A percentile compares a stretch with the other conserved stretches of the same genome.
Evolutionary conservation across 2,113 vertebrate genomes (phyloP).

Genomic region (Hyperopisus bebe): DNA sequence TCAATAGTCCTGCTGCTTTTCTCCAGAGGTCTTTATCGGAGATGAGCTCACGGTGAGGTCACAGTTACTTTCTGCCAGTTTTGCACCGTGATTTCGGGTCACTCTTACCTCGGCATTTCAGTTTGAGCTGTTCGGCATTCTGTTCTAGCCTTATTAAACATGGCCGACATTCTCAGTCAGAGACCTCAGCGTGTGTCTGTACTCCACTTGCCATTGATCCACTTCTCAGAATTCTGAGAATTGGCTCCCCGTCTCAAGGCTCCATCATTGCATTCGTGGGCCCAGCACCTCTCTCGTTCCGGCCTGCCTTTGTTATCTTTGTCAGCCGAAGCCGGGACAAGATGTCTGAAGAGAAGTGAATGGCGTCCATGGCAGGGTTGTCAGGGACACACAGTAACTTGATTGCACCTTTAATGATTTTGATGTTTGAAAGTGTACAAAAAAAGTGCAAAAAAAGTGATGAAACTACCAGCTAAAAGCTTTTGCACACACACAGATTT

Average conservation of each 20-base stretch:
- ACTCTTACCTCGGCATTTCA: not conserved
- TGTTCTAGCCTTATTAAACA: not conserved
- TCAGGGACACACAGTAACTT: not conserved
- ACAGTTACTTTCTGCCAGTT: not conserved
- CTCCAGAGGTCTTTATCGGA: not conserved
- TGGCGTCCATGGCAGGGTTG: not conserved
- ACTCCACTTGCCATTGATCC: not conserved
- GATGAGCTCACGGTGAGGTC: not conserved
- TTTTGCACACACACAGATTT: too few species aligned
- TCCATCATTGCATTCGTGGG: not conserved
- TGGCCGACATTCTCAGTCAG: not conserved
- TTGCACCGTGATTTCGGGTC: not conserved
- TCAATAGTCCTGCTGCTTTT: not conserved
- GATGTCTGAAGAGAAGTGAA: not conserved
- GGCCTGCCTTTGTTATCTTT: not conserved
- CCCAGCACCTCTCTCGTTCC: not conserved
- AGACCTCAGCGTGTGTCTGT: not conserved
- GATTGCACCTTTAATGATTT: not conserved
- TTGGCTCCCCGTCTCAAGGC: not conserved
- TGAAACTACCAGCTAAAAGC: not conserved
- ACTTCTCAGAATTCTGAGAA: not conserved
- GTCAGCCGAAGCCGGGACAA: not conserved
- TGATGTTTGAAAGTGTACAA: not conserved
- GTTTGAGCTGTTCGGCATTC: not conserved
- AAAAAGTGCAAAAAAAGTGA: not conserved